Percentiles rank a stretch among this genome's conserved stretches.
Conservation (phyloP, 2,888 invertebrate species). For the Stenoptilia bipunctidactyla region DNA sequence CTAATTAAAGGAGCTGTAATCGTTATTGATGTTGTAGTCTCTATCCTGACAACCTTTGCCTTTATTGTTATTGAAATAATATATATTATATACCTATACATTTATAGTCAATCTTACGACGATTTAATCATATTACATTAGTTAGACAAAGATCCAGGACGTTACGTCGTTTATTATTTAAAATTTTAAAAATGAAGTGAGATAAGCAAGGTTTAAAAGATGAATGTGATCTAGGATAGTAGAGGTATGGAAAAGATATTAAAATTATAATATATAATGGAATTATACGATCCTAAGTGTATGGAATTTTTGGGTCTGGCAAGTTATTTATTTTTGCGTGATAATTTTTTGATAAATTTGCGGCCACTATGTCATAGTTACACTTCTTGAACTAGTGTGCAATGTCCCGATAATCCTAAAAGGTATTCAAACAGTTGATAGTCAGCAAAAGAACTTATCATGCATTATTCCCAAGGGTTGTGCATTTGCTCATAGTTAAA, state of each 20-base stretch:
- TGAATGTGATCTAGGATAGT: conserved; percentile 17
- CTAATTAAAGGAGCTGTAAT: conserved; percentile 2
- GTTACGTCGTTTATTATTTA: too few species aligned
- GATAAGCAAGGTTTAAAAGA: conserved; percentile 3
- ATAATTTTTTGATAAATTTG: too few species aligned
- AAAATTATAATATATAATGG: neutral
- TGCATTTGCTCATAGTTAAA: conserved; percentile 45
- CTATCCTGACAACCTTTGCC: conserved; percentile 34
- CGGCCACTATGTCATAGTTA: too few species aligned
- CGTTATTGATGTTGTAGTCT: conserved; percentile 24
- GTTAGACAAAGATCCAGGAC: too few species aligned
- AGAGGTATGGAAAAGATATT: conserved; percentile 6
- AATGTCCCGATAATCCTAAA: too few species aligned
- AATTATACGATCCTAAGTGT: too few species aligned
- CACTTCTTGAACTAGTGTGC: too few species aligned
- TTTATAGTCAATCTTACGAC: neutral
- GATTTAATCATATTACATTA: neutral
- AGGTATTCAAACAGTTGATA: too few species aligned
- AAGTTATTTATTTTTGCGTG: too few species aligned
- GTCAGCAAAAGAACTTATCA: too few species aligned
- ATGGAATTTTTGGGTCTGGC: too few species aligned
- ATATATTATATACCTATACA: conserved; percentile 3
- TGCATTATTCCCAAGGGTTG: conserved; percentile 34
- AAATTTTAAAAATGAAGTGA: too few species aligned
- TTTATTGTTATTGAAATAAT: conserved; percentile 22